Evolutionary conservation across 2,888 invertebrate species (phyloP), one percentile per base, ranked within the genome.

Genomic region (Notodonta dromedarius): DNA sequence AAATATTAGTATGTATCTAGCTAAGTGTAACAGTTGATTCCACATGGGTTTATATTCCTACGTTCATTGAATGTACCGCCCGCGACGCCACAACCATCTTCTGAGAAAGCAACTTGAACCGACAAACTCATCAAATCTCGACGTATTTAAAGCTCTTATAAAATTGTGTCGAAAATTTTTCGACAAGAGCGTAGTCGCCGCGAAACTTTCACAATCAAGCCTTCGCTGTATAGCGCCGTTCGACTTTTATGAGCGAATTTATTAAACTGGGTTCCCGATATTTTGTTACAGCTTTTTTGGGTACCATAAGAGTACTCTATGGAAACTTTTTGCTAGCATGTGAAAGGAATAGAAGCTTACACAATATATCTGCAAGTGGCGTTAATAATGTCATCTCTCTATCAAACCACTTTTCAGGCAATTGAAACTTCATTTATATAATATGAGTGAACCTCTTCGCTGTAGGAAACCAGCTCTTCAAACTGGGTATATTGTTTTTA

Each of bases 171-270:
- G 56, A 67, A 76, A 80, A 78, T 70, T 69, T 77, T 79, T 76
- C 74, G 58, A 74, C 74, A 69, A 73, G 70, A 77, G 79, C 76
- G 58, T 63, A 80, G 78, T 77, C 76, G 69, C 75, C 67, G 63
- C 60, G 54, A 66, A 85, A 85, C 73, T 85, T 85, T 83, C 68
- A 80, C 84, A 85, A 85, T 85, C 82, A 85, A 77, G 76, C 71
- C 72, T 69, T 74, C 61, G 62, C 50, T 64, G 69, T 76, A 54
- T 71, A 69, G 70, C 65, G 59, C 62, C 70, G 73, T 69, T 67
- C 62, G 65, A 66, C 65, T 74, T 73, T 70, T 69, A 65, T 78
- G 63, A 76, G 70, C 70, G 70, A 74, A 80, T 84, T 84, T 83
- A 83, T 80, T 83, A 84, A 81, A 79, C 73, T 62, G 59, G 67